phyloP scores from a whole-genome alignment of 1,140 invertebrate genomes.

The Drosophila grimshawi region DNA sequence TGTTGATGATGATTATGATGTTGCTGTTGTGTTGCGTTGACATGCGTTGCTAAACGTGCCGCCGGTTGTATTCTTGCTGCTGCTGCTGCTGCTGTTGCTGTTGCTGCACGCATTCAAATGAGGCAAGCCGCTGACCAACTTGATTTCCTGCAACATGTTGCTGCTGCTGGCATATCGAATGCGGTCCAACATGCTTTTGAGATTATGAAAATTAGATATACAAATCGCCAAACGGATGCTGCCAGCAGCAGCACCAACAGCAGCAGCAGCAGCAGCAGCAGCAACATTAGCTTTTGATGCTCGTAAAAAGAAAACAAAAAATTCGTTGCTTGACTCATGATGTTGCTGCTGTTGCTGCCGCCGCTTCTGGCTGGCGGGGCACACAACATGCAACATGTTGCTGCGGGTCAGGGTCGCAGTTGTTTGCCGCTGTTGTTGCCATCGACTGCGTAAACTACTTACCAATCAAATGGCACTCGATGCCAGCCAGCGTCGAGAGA shows the following conservation, averaged over 20 bases:
- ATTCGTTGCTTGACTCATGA: constrained; percentile 20
- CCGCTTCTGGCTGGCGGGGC: constrained; percentile 10
- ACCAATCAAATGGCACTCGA: constrained; percentile 72
- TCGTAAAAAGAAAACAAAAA: constrained; percentile 28
- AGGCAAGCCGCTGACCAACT: constrained; percentile 61
- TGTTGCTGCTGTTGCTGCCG: no score
- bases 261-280: constrained; percentile 52
- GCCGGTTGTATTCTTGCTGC: constrained; percentile 43
- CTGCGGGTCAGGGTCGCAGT: constrained; percentile 68
- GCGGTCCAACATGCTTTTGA: constrained; percentile 49
- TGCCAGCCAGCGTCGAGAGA: constrained; percentile 45
- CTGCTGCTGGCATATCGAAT: constrained; percentile 62
- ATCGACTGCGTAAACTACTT: constrained; percentile 70
- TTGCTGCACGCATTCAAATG: constrained; percentile 70
- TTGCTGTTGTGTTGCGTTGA: constrained; percentile 71
- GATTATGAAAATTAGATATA: constrained; percentile 84
- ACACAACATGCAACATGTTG: constrained; percentile 74
- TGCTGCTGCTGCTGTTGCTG: constrained; percentile 16
- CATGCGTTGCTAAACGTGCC: constrained; percentile 81
- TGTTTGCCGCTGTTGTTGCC: constrained; percentile 37
- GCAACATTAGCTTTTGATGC: constrained; percentile 70
- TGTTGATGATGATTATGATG: constrained; percentile 51
- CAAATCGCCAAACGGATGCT: constrained; percentile 83
- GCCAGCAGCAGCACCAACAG: constrained; percentile 55
- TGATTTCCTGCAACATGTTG: constrained; percentile 75